Evolutionary conservation across 2,888 invertebrate species (phyloP).

Genomic region (Pandemis cinnamomeana): DNA sequence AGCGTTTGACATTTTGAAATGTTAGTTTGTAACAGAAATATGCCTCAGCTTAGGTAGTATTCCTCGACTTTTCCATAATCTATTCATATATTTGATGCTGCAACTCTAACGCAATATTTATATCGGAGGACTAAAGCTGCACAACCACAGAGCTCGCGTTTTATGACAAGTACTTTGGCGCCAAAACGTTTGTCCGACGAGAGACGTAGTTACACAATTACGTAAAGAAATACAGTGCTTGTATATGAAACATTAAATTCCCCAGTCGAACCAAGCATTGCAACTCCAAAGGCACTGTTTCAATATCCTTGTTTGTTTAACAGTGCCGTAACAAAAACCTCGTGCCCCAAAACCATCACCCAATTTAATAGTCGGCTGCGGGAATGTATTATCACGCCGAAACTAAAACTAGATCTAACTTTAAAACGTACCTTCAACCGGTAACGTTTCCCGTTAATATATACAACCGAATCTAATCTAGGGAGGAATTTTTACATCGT

Average conservation of each 20-base stretch:
- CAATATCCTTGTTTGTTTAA: neutral
- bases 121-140: neutral
- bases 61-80: neutral
- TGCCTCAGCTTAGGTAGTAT: neutral
- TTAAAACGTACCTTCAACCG: constrained; percentile 22
- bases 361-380: constrained; percentile 1
- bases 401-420: constrained; percentile 26
- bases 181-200: neutral
- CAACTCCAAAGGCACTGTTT: neutral
- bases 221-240: neutral
- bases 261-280: neutral
- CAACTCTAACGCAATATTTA: neutral
- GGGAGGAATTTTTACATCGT: constrained; percentile 29
- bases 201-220: neutral
- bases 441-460: constrained; percentile 35
- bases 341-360: constrained; percentile 24
- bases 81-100: neutral
- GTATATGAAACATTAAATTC: neutral
- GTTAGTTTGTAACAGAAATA: neutral
- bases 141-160: neutral
- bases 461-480: constrained; percentile 25
- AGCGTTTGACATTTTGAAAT: no score
- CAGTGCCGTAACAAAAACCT: neutral
- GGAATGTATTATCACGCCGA: constrained; percentile 14
- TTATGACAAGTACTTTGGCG: neutral